Percentiles rank a stretch among this genome's conserved stretches.
phyloP scores from a whole-genome alignment of 2,113 vertebrate species.

The Ammodytes marinus region DNA sequence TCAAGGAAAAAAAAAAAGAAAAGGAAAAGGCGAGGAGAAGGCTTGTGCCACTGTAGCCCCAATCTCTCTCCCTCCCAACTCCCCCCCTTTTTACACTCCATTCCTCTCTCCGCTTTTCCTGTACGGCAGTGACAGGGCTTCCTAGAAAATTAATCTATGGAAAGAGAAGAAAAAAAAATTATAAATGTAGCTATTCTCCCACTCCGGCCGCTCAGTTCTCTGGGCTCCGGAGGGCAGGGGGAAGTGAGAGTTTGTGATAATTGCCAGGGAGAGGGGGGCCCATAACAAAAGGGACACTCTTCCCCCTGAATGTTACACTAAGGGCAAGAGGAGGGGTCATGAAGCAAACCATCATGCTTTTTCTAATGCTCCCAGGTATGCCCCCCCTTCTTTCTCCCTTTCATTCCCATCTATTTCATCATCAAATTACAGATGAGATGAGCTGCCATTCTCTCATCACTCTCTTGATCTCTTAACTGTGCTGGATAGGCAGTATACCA shows the following conservation, averaged over 20 bases:
- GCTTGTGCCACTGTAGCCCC: constrained; percentile 84
- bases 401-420: constrained; percentile 69
- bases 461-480: constrained; percentile 74
- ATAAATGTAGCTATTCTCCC: constrained; percentile 87
- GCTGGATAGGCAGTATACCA: constrained; percentile 17
- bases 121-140: constrained; percentile 84
- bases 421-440: constrained; percentile 84
- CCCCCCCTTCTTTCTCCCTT: constrained; percentile 42
- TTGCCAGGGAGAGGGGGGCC: constrained; percentile 81
- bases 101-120: constrained; percentile 76
- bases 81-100: constrained; percentile 68
- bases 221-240: constrained; percentile 88
- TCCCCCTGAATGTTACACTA: constrained; percentile 84
- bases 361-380: constrained; percentile 74
- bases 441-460: constrained; percentile 67
- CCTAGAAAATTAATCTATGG: constrained; percentile 93
- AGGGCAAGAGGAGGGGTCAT: constrained; percentile 81
- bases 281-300: constrained; percentile 86
- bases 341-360: constrained; percentile 70
- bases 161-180: constrained; percentile 86
- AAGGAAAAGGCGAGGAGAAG: constrained; percentile 74
- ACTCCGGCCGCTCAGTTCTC: constrained; percentile 83
- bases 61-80: constrained; percentile 76
- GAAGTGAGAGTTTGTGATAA: constrained; percentile 90
- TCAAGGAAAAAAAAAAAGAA: constrained; percentile 86